These are phyloP conservation scores for Grus americana DNA, from an alignment of 2,113 vertebrate species.

Conservation along the genomic window DNA sequence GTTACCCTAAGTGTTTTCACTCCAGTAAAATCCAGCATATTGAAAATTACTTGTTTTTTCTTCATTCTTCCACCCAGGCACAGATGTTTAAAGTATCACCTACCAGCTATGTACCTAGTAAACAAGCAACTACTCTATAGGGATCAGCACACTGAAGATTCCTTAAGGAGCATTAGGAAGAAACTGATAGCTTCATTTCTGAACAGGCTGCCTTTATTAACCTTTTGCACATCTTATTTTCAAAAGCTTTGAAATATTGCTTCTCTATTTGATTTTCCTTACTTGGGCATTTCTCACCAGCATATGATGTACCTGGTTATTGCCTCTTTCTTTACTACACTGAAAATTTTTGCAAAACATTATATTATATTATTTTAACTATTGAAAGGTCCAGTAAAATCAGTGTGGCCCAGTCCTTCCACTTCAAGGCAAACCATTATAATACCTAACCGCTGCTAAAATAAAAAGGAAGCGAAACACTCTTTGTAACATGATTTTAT, in stretches of 20 bases:
- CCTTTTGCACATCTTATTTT: not conserved
- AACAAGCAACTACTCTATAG: not conserved
- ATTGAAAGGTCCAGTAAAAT: not conserved
- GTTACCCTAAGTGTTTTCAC: not conserved
- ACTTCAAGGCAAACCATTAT: not conserved
- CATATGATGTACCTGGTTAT: not conserved
- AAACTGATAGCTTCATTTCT: not conserved
- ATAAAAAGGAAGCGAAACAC: not conserved
- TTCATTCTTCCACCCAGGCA: not conserved
- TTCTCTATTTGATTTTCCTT: not conserved
- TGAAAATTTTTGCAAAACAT: not conserved
- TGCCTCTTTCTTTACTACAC: not conserved
- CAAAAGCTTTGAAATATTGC: not conserved
- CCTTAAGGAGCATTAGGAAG: not conserved
- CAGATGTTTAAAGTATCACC: not conserved
- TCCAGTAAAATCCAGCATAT: not conserved
- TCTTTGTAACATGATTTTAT: not conserved
- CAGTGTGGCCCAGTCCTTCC: not conserved
- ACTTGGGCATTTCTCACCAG: not conserved
- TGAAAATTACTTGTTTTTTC: not conserved
- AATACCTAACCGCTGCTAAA: not conserved
- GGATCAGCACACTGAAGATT: not conserved
- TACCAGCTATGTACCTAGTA: not conserved
- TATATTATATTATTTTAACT: not conserved
- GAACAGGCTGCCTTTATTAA: not conserved